Evolutionary conservation across 2,113 vertebrate genomes (phyloP), one percentile per base, ranked within the genome.

Genomic region (Psephotus haematonotus): DNA sequence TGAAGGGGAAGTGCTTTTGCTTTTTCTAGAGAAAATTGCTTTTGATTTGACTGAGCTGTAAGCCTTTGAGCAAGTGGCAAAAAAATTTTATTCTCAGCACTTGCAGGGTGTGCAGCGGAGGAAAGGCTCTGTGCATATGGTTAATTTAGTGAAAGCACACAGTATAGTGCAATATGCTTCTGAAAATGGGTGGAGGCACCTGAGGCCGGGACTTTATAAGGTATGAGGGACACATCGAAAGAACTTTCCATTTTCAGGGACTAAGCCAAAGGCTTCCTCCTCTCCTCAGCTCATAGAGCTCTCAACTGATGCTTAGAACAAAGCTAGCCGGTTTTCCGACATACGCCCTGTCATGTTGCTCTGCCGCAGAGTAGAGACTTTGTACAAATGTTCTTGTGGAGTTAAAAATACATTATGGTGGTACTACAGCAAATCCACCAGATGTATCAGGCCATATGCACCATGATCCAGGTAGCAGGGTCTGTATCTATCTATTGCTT

Each of bases 1-100:
- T 35, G 92, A 93, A 95, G 75, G 72, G 86, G 39, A 95, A 80
- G 24, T 80, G 52, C 52, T 84, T 57, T 79, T 95, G 53, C 57
- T 69, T 94, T 91, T 88, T 76, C 83, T 69, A 29, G 77, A 79
- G 72, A 69, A 95, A 92, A 95, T 84, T 85, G 46, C 62, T 82
- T 93, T 86, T 86, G 72, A 62, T 91, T 89, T 92, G 47, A 53
- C n/a, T 87, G 52, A 93, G 62, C 43, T 81, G 43, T 70, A 83
- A 92, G 72, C 68, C 72, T 96, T 86, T 92, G 52, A 60, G 72
- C 67, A 92, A 86, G 39, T 35, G 43, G 23, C 57, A 67, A 90
- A 17, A 78, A 53, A 85, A 75, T 5, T 17, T 80, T 75, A 47
- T 88, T 90, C 44, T 71, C 76, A 47, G 76, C 47, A 25, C 11